Evolutionary conservation across 2,888 invertebrate species (phyloP).

Genomic region (Heliconius charithonia): DNA sequence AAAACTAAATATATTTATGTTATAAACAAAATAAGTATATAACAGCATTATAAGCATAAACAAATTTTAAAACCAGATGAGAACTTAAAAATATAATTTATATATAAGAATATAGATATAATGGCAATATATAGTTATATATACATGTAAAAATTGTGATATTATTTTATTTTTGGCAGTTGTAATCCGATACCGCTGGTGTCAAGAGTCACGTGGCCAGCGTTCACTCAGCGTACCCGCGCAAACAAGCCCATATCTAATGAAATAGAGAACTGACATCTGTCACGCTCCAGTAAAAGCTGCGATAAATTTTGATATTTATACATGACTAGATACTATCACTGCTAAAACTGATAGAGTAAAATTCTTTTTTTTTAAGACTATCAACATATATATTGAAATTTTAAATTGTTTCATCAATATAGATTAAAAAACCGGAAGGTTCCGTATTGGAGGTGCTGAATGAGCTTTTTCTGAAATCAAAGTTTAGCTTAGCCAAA

Average conservation of each 20-base stretch:
- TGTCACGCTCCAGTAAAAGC: slow-evolving; percentile 37
- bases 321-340: background rate
- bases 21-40: background rate
- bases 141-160: slow-evolving; percentile 26
- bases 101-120: too few relatives aligned
- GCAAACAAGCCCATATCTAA: slow-evolving; percentile 66
- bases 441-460: too few relatives aligned
- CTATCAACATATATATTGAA: background rate
- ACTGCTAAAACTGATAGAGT: background rate
- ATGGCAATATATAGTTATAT: too few relatives aligned
- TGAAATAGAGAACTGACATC: slow-evolving; percentile 62
- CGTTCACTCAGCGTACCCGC: slow-evolving; percentile 62
- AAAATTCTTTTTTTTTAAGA: background rate
- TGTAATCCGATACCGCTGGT: slow-evolving; percentile 51
- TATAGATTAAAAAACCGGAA: too few relatives aligned
- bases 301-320: background rate
- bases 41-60: background rate
- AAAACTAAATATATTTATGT: background rate
- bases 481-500: too few relatives aligned
- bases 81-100: too few relatives aligned
- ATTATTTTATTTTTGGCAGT: slow-evolving; percentile 34
- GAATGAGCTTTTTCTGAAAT: too few relatives aligned
- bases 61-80: background rate
- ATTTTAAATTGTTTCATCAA: background rate
- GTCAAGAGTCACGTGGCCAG: slow-evolving; percentile 60